Evolutionary conservation across 2,888 invertebrate genomes (phyloP).

Genomic region (Himalopsyche anomala): DNA sequence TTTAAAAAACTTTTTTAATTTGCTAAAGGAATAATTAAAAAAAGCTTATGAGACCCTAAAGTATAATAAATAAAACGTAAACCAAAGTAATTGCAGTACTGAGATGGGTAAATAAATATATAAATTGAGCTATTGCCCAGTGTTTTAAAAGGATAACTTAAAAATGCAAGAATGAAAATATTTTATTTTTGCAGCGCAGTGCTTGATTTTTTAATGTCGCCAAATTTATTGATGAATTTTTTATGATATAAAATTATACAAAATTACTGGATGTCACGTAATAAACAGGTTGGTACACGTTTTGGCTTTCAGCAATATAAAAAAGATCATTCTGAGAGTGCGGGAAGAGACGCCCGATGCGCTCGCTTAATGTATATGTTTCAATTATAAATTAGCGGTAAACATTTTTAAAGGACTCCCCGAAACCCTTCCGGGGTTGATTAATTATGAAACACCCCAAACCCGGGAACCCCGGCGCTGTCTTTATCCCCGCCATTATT

Average conservation of each 20-base stretch:
- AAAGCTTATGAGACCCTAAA: too few species aligned
- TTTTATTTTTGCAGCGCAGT: not conserved
- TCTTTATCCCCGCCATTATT: slow-evolving; percentile 64
- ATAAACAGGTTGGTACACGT: slow-evolving; percentile 37
- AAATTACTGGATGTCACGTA: slow-evolving; percentile 5
- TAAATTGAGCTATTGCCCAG: too few species aligned
- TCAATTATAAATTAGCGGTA: slow-evolving; percentile 65
- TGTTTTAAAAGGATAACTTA: not conserved
- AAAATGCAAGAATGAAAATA: not conserved
- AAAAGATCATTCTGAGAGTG: slow-evolving; percentile 21
- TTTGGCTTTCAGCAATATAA: slow-evolving; percentile 51
- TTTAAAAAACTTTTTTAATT: too few species aligned
- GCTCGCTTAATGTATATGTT: slow-evolving; percentile 53
- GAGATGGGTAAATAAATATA: too few species aligned
- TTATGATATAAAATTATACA: slow-evolving; percentile 2
- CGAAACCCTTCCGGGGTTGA: slow-evolving; percentile 60
- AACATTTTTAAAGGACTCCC: slow-evolving; percentile 63
- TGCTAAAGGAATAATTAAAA: too few species aligned
- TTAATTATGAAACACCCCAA: slow-evolving; percentile 63
- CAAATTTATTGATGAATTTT: slow-evolving; percentile 2
- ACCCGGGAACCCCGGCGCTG: slow-evolving; percentile 48
- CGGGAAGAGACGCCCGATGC: slow-evolving; percentile 20
- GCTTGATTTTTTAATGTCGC: not conserved
- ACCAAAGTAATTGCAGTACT: too few species aligned
- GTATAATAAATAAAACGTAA: too few species aligned